Base-by-base conservation (phyloP, 1,140 invertebrate genomes). In the Drosophila azteca region DNA sequence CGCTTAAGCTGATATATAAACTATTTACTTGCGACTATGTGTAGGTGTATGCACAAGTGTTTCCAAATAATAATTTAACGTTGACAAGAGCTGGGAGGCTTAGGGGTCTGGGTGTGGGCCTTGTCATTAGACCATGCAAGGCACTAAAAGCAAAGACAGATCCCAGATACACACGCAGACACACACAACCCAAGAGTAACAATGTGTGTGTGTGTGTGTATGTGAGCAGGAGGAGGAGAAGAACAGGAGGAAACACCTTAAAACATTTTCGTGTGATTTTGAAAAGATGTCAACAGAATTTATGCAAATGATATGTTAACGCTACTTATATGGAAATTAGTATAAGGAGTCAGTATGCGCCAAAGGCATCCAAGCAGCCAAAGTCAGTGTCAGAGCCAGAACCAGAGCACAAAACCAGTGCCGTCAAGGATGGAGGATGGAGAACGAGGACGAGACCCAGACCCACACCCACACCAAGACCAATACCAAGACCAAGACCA, bases 281-380 rank as follows among this genome's bases (percentile, higher is more conserved):
- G 83, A 87, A 87, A 87, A 87, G 83, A 87, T 87, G 83, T 88
- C 83, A 89, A 89, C 83, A 83, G 87, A 88, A 88, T 88, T 88
- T 88, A 88, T 88, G 83, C 83, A 88, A 88, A 88, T 88, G 84
- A 88, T 88, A 88, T 88, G 83, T 88, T 88, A 88, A 88, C 83
- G 83, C 83, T 88, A 88, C 83, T 88, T 88, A 88, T 88, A 88
- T 88, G 83, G 83, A 88, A 88, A 88, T 88, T 88, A 88, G 83
- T 88, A 83, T 88, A 89, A 89, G 83, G 83, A 88, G 83, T 88
- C 83, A 89, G 68, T 73, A 83, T 70, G 79, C 76, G 83, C 83
- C 83, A 88, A 88, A 88, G 83, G 83, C 81, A 72, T 59, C 62
- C 52, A 41, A 44, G 46, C 26, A 59, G 61, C 66, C 51, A 54